A percentile compares a stretch with the other conserved stretches of the same genome.
These are phyloP conservation scores for Apoderus coryli DNA, from an alignment of 2,888 invertebrate species.

Conservation along the genomic window DNA sequence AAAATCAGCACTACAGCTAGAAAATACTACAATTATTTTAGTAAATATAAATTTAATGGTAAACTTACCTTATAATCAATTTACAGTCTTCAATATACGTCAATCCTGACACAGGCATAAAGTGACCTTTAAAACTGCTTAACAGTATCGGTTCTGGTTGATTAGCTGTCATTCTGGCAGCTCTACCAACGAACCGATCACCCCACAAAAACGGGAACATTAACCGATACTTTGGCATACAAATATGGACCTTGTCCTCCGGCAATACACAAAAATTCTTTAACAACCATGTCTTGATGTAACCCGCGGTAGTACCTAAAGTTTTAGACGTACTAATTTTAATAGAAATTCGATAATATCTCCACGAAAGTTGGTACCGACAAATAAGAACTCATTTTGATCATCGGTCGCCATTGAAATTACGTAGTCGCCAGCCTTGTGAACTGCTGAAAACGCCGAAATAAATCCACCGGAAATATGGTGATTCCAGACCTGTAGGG, in stretches of 20 bases:
- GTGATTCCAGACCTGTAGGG: conserved; percentile 75
- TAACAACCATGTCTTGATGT: conserved; percentile 68
- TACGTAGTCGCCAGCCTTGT: conserved; percentile 50
- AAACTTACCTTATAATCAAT: conserved; percentile 49
- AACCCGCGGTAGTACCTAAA: conserved; percentile 50
- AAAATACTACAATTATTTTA: too few relatives aligned
- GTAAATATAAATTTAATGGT: neutral
- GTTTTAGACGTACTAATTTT: too few relatives aligned
- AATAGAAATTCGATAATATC: too few relatives aligned
- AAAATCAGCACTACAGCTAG: conserved; percentile 33
- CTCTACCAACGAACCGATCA: conserved; percentile 50
- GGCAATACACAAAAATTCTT: conserved; percentile 42
- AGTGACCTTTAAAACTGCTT: conserved; percentile 57
- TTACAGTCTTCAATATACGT: conserved; percentile 49
- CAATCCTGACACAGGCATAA: conserved; percentile 49
- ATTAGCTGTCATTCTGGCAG: conserved; percentile 45
- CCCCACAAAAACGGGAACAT: conserved; percentile 63
- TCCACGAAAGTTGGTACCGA: conserved; percentile 45
- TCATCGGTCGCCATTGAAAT: conserved; percentile 55
- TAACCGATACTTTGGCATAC: conserved; percentile 46
- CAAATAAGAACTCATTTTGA: conserved; percentile 55
- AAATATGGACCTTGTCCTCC: conserved; percentile 38
- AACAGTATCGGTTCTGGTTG: conserved; percentile 51
- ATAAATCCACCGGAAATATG: conserved; percentile 59
- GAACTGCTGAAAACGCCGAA: conserved; percentile 53